Evolutionary conservation across 1,140 invertebrate genomes (phyloP).

Genomic region (Teleopsis dalmanni): DNA sequence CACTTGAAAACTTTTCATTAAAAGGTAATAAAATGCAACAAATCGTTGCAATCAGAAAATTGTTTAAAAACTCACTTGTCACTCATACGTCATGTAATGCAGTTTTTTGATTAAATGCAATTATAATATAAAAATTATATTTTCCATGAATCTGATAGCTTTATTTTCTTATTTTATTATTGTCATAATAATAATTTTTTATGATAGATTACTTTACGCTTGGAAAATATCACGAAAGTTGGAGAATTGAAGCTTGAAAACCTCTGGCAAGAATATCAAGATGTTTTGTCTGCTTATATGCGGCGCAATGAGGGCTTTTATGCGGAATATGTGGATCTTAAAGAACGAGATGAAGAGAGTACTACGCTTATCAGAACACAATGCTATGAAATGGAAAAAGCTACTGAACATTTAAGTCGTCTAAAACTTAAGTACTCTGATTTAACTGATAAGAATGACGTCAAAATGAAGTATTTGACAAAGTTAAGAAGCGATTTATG

Average conservation of each 20-base stretch:
- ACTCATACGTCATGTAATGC: too few relatives aligned
- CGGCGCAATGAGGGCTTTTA: slow-evolving; percentile 37
- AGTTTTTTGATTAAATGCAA: too few relatives aligned
- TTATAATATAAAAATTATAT: too few relatives aligned
- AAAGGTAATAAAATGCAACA: too few relatives aligned
- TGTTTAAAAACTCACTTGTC: too few relatives aligned
- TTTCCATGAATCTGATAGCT: too few relatives aligned
- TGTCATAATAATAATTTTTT: neutral
- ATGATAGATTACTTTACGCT: neutral
- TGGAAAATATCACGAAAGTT: slow-evolving; percentile 32
- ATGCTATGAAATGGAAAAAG: slow-evolving; percentile 29
- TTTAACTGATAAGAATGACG: slow-evolving; percentile 26
- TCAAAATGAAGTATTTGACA: slow-evolving; percentile 24
- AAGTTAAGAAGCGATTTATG: slow-evolving; percentile 26
- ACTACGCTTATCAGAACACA: slow-evolving; percentile 30
- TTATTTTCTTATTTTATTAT: neutral
- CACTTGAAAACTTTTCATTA: too few relatives aligned
- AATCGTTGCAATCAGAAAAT: too few relatives aligned
- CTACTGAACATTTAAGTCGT: slow-evolving; percentile 26
- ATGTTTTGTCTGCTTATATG: slow-evolving; percentile 33
- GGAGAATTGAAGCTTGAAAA: slow-evolving; percentile 35
- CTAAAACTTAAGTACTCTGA: slow-evolving; percentile 29
- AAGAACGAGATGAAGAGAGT: slow-evolving; percentile 37
- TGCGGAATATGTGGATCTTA: slow-evolving; percentile 39
- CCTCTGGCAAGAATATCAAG: slow-evolving; percentile 39